phyloP scores from a whole-genome alignment of 2,888 invertebrate genomes.

The Escarpia spicata region DNA sequence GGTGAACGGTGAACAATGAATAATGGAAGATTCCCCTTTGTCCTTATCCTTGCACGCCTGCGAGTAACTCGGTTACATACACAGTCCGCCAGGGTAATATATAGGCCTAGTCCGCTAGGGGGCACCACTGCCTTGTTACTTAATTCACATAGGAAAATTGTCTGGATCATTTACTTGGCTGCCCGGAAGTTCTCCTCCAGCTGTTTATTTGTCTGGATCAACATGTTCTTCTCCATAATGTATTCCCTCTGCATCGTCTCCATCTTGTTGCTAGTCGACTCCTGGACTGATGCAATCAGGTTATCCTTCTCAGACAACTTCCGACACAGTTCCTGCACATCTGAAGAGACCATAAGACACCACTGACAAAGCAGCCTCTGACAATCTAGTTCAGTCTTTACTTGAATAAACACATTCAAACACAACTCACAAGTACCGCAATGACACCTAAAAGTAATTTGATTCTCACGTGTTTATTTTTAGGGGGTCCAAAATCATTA shows the following conservation, averaged over 20 bases:
- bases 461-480: no score
- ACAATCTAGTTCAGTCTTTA: not conserved
- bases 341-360: constrained; percentile 38
- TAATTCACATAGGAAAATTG: no score
- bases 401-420: not conserved
- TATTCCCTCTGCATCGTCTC: constrained; percentile 47
- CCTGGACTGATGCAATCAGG: constrained; percentile 45
- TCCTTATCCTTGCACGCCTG: no score
- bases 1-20: no score
- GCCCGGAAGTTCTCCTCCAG: constrained; percentile 46
- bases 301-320: constrained; percentile 56
- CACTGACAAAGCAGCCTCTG: not conserved
- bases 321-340: constrained; percentile 55
- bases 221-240: constrained; percentile 42
- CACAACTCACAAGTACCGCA: no score
- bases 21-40: no score
- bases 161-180: constrained; percentile 43
- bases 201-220: constrained; percentile 45
- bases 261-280: constrained; percentile 47
- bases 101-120: no score
- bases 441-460: no score
- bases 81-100: no score
- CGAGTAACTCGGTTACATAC: no score
- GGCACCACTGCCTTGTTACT: no score
- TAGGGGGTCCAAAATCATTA: no score